phyloP scores from a whole-genome alignment of 1,140 invertebrate species.

The Panagrolaimus sp. region DNA sequence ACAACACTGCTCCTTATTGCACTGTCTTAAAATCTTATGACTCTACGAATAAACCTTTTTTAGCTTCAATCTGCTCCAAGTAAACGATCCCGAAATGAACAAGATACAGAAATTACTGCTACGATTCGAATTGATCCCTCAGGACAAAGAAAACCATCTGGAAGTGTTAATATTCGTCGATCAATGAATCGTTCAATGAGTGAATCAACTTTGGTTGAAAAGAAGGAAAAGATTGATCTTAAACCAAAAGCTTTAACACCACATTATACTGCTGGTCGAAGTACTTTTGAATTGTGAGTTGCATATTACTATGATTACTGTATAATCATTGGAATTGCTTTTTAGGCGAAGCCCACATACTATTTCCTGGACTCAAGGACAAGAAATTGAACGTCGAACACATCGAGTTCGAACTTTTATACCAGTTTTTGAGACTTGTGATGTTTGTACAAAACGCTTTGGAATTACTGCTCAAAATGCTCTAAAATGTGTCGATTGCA shows the following conservation, averaged over 20 bases:
- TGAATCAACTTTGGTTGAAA: background rate
- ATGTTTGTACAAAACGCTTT: background rate
- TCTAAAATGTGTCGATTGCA: constrained; percentile 17
- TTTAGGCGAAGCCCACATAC: constrained; percentile 2
- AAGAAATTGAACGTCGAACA: background rate
- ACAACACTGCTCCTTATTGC: too few species aligned
- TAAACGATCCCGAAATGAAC: background rate
- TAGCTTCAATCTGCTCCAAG: too few species aligned
- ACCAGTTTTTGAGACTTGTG: background rate
- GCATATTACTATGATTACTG: background rate
- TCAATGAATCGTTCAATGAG: background rate
- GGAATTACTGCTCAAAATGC: background rate
- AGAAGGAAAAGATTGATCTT: background rate
- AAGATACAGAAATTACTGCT: background rate
- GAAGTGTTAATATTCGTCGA: background rate
- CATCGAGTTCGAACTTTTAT: background rate
- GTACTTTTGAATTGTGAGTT: background rate
- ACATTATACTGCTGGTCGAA: background rate
- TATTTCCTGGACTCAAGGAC: background rate
- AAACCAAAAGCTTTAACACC: background rate
- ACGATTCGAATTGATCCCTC: background rate
- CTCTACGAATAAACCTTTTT: too few species aligned
- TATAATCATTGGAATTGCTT: background rate
- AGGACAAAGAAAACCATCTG: background rate
- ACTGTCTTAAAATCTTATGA: too few species aligned